These are phyloP conservation scores for Pangasianodon gigas DNA, from an alignment of 2,113 vertebrate species.

Conservation along the genomic window DNA sequence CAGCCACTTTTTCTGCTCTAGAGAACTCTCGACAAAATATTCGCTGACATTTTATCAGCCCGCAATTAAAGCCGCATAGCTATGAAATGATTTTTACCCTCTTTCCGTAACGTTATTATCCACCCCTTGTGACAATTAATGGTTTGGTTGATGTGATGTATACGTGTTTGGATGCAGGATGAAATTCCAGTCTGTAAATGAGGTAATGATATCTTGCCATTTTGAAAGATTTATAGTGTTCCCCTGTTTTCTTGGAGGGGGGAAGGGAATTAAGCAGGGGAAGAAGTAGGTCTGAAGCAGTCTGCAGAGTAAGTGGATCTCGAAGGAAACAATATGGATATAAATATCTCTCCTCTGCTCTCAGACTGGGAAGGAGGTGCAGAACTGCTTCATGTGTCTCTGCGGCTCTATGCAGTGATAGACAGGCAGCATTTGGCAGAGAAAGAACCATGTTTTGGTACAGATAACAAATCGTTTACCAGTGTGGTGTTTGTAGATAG, in stretches of 20 bases:
- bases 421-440: background rate
- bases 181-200: background rate
- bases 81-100: background rate
- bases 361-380: background rate
- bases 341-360: slow-evolving; percentile 28
- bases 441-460: background rate
- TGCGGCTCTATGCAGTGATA: background rate
- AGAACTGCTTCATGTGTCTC: background rate
- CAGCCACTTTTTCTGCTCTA: background rate
- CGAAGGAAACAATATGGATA: slow-evolving; percentile 14
- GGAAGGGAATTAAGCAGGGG: background rate
- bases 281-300: slow-evolving; percentile 13
- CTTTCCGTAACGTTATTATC: background rate
- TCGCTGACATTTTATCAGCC: slow-evolving; percentile 39
- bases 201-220: slow-evolving; percentile 1
- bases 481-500: background rate
- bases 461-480: background rate
- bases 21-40: slow-evolving; percentile 32
- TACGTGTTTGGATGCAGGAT: background rate
- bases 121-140: background rate
- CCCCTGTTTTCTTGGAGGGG: background rate
- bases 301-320: background rate
- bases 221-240: background rate
- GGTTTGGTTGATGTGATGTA: background rate
- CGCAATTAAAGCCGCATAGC: slow-evolving; percentile 24